phyloP scores from a whole-genome alignment of 2,888 invertebrate species.

The Agrochola litura region DNA sequence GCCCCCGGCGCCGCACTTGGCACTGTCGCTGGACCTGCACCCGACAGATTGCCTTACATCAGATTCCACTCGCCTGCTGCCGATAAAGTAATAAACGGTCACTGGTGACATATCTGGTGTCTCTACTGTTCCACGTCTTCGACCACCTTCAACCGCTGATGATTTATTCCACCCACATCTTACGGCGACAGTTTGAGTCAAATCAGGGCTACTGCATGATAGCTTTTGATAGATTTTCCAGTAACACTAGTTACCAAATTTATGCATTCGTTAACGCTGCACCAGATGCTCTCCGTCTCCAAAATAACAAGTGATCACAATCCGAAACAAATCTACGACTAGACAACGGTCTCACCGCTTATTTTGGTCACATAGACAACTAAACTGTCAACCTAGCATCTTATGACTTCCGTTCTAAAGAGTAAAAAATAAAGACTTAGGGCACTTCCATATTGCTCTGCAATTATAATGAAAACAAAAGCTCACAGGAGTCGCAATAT shows the following conservation, averaged over 20 bases:
- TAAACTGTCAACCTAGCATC: not conserved
- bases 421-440: not conserved
- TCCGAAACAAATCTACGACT: not conserved
- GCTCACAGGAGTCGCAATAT: conserved; percentile 18
- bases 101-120: conserved; percentile 18
- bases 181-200: not conserved
- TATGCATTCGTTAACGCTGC: not conserved
- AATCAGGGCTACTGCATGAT: not conserved
- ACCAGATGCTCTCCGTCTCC: not conserved
- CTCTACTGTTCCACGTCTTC: not conserved
- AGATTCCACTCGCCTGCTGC: conserved; percentile 66
- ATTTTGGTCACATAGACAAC: not conserved
- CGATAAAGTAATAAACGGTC: conserved; percentile 56
- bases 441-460: not conserved
- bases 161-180: not conserved
- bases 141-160: conserved; percentile 3
- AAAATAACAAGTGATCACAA: not conserved
- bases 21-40: conserved; percentile 92
- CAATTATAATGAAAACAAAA: not conserved
- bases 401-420: not conserved
- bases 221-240: not conserved
- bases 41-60: conserved; percentile 66
- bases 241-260: not conserved
- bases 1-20: conserved; percentile 91
- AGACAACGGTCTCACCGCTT: no score